Base-by-base conservation (phyloP, 2,888 invertebrate genomes). In the Pammene aurita region DNA sequence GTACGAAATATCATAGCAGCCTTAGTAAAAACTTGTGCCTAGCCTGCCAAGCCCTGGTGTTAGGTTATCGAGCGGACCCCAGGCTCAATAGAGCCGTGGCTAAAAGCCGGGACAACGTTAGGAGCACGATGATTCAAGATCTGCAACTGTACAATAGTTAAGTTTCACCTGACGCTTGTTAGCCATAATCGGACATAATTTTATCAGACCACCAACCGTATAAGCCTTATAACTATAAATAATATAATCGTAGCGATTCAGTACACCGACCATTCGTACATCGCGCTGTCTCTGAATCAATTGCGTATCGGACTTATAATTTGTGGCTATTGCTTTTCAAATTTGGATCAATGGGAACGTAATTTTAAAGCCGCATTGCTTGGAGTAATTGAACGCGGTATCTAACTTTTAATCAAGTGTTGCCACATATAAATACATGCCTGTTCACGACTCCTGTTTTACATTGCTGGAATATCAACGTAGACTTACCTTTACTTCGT, bases 271-370 rank as follows among this genome's bases (percentile, higher is more conserved):
- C 14, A 48, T 50, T 61, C 48, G 16, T 38, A 48, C 48, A 48
- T 60, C 60, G 60, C 16, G 73, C 71, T 70, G 71, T 73, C 72
- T 67, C 42, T 14, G 38, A 67, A 71, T 72, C 73, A 72, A 75
- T 73, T 71, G 74, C 61, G 35, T 61, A 61, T 50, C 35, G 35
- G 66, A 11, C 58, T 58, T 66, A 52, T 66, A 58, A 66, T 58
- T 66, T 66, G 58, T 58, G 16, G 58, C 58, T 50, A 66, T 66
- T 66, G 66, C 66, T 42, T 58, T 66, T 66, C 58, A 42, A 58
- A 66, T 66, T 66, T 57, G 58, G 58, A 58, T 48, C 50, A 66
- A 66, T 52, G 5, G 50, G 46, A 58, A 42, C 42, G 66, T 58
- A 66, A 66, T 66, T 58, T 58, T 50, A 66, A 58, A 50, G 58